These are phyloP conservation scores for Belonocnema kinseyi DNA, from an alignment of 1,140 invertebrate species.

Conservation along the genomic window DNA sequence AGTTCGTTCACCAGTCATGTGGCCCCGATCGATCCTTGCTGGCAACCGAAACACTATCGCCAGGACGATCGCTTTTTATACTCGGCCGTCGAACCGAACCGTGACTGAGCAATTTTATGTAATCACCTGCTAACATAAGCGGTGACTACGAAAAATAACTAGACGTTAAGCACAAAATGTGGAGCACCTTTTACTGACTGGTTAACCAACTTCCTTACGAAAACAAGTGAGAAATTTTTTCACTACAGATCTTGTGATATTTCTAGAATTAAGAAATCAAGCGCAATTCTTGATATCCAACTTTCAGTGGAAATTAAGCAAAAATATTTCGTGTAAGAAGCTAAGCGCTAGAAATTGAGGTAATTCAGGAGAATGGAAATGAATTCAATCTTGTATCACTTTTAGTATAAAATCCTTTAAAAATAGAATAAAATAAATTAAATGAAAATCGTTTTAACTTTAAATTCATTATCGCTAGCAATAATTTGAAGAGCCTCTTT, in stretches of 20 bases:
- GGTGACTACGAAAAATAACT: conserved; percentile 45
- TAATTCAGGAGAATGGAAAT: too few relatives aligned
- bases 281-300: too few relatives aligned
- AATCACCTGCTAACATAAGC: conserved; percentile 40
- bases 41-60: conserved; percentile 25
- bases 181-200: conserved; percentile 35
- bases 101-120: conserved; percentile 44
- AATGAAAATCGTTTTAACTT: too few relatives aligned
- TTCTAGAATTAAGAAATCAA: too few relatives aligned
- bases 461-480: too few relatives aligned
- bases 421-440: too few relatives aligned
- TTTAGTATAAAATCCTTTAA: too few relatives aligned
- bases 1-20: conserved; percentile 42
- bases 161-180: conserved; percentile 34
- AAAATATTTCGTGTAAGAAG: too few relatives aligned
- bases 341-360: too few relatives aligned
- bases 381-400: too few relatives aligned
- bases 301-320: too few relatives aligned
- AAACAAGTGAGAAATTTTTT: background rate
- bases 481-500: too few relatives aligned
- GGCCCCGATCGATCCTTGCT: conserved; percentile 17
- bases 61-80: conserved; percentile 48
- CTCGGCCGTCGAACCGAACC: conserved; percentile 34
- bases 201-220: background rate
- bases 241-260: background rate